These are phyloP conservation scores for Cuculus canorus DNA, from an alignment of 2,797 vertebrate genomes.

Conservation along the genomic window DNA sequence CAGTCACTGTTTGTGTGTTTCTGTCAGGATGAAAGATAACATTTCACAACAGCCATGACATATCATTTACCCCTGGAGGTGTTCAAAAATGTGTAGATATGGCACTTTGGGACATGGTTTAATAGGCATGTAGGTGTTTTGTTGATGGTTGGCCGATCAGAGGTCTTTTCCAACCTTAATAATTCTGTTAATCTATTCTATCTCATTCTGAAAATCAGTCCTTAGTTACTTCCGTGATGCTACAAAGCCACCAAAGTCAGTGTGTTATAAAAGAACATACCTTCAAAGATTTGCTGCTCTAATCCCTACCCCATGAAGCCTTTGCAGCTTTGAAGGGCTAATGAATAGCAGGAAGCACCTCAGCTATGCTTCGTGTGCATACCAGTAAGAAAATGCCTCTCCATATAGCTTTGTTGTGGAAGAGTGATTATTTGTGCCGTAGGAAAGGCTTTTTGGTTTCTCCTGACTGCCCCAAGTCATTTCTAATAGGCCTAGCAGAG, in stretches of 20 bases:
- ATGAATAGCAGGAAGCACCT: background rate
- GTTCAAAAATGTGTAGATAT: no score
- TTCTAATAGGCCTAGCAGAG: background rate
- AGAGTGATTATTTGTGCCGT: background rate
- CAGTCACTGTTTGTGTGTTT: background rate
- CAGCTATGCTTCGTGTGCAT: background rate
- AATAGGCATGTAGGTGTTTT: no score
- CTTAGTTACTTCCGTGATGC: background rate
- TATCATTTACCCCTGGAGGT: no score
- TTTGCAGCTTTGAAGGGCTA: background rate
- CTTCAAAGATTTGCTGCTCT: background rate
- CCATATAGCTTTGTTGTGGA: background rate
- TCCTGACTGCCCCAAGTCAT: background rate
- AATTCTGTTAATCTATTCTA: no score
- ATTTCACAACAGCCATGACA: background rate
- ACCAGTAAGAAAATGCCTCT: background rate
- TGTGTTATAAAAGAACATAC: accelerated
- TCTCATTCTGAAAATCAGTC: background rate
- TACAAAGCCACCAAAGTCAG: background rate
- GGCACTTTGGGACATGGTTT: no score
- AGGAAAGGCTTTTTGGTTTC: background rate
- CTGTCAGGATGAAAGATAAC: background rate
- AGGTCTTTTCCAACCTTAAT: no score
- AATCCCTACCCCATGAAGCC: background rate
- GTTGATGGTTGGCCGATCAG: no score